phyloP scores from a whole-genome alignment of 2,797 vertebrate genomes.

The Falco columbarius region DNA sequence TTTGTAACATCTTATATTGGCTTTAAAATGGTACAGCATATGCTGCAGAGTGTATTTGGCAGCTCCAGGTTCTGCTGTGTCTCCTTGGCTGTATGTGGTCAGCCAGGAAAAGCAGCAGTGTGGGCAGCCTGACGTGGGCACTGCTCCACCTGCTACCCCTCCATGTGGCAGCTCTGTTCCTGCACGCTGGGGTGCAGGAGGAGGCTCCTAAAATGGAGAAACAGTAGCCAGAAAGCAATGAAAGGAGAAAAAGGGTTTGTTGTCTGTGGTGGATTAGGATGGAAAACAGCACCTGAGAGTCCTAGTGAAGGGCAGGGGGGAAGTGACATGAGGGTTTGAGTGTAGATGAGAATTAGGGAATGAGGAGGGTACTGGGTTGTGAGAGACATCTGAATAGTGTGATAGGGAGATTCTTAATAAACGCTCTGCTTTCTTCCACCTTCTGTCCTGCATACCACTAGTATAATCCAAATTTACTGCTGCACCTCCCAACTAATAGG shows the following conservation, averaged over 20 bases:
- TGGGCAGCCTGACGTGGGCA: rapidly evolving
- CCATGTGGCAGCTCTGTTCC: neutral
- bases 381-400: neutral
- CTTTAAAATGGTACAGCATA: neutral
- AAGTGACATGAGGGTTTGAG: neutral
- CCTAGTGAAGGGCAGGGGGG: neutral
- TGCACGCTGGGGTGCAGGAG: neutral
- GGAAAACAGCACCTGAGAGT: neutral
- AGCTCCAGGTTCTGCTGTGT: neutral
- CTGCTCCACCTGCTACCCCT: neutral
- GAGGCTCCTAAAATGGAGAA: neutral
- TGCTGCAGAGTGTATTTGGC: neutral
- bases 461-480: neutral
- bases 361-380: neutral
- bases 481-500: neutral
- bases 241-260: neutral
- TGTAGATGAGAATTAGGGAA: neutral
- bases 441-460: neutral
- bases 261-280: neutral
- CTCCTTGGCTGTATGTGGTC: rapidly evolving
- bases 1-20: neutral
- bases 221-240: neutral
- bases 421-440: neutral
- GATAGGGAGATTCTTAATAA: neutral
- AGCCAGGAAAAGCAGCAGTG: neutral